Evolutionary conservation across 2,797 vertebrate genomes (phyloP), one percentile per base, ranked within the genome.

Genomic region (Aselliscus stoliczkanus): DNA sequence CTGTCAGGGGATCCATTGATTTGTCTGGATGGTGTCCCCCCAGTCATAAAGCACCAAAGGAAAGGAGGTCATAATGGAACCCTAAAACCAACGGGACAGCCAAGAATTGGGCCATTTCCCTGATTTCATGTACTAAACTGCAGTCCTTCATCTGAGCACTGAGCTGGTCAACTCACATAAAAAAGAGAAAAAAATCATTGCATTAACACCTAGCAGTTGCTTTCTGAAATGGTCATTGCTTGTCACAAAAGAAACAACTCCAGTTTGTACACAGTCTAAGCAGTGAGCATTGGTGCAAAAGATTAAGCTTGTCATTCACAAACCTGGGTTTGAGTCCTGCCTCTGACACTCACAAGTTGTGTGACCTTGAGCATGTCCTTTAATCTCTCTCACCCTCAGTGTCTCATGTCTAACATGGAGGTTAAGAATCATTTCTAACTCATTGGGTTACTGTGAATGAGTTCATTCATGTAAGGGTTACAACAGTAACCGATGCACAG

Each of bases 51-150:
- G 73, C 44, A 56, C 58, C 44, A 58, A 81, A 69, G 58, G 58
- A 82, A 96, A 93, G 83, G 67, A 90, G 72, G 47, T 86, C 69
- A 88, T 62, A 60, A 79, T 37, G 90, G 31, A 87, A 31, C 12
- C 56, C 47, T 87, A n/a, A 95, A 92, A 77, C 18, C 20, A 52
- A 31, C 20, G 39, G 65, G 27, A 82, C 27, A 44, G 34, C 27
- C 81, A 86, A 67, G 50, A 90, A 75, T 21, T 11, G 42, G 60
- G 52, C 2, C 80, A 93, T 90, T 95, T 84, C 84, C 56, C 37
- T 56, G 42, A 92, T 25, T 50, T 75, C 11, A 4, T 10, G 17
- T n/a, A 62, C 29, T 69, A 88, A 87, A 54, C 23, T 17, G 29
- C 56, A 67, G 50, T 52, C 29, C 52, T 77, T 76, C 13, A 85